Evolutionary conservation across 2,797 vertebrate species (phyloP).

Genomic region (Coracias cyanogaster): DNA sequence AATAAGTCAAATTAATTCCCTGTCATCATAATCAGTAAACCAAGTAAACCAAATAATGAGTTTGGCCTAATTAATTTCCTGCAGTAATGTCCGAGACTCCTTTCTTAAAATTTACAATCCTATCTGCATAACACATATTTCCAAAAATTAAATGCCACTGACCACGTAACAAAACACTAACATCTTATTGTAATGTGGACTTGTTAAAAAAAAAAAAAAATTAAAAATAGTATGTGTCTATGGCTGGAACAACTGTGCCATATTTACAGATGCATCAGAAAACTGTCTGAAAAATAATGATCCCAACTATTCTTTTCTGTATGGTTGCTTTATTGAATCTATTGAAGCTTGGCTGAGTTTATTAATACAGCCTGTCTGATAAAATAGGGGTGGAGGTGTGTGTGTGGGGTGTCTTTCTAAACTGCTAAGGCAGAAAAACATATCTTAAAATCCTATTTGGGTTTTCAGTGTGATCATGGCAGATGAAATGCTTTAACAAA

Average conservation of each 20-base stretch:
- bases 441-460: background rate
- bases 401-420: background rate
- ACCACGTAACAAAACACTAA: background rate
- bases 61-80: background rate
- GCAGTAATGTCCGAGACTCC: background rate
- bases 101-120: background rate
- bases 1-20: background rate
- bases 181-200: background rate
- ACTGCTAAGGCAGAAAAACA: background rate
- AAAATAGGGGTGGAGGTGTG: background rate
- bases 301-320: background rate
- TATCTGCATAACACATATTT: background rate
- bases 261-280: background rate
- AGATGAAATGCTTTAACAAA: conserved; percentile 12
- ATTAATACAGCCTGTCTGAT: background rate
- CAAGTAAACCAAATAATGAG: background rate
- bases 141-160: conserved; percentile 15
- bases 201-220: background rate
- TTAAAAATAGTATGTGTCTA: background rate
- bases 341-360: background rate
- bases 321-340: background rate
- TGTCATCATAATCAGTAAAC: background rate
- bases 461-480: background rate
- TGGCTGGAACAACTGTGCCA: background rate
- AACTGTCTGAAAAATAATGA: background rate